Evolutionary conservation across 2,888 invertebrate genomes (phyloP).

Genomic region (Sussaba pulchella): DNA sequence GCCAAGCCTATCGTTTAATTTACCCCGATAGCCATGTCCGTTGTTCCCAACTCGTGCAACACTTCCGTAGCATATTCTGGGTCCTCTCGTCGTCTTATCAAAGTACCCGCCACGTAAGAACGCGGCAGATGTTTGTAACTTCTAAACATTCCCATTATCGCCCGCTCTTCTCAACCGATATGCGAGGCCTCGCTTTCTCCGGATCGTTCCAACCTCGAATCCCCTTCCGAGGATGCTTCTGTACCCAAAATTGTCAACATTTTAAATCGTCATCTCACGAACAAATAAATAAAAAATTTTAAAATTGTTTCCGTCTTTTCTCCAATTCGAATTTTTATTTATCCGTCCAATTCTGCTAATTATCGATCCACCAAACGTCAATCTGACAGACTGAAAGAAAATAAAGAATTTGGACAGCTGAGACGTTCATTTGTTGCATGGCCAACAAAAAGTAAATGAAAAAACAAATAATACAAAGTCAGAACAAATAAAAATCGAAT

Average conservation of each 20-base stretch:
- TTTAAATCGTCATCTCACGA: slow-evolving; percentile 13
- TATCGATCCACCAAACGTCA: slow-evolving; percentile 36
- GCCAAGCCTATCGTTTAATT: neutral
- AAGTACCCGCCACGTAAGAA: slow-evolving; percentile 58
- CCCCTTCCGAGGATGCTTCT: slow-evolving; percentile 18
- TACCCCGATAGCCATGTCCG: slow-evolving; percentile 72
- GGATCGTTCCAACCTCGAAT: slow-evolving; percentile 21
- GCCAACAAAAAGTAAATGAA: too few species aligned
- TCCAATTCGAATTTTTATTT: slow-evolving; percentile 26
- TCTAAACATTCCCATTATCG: slow-evolving; percentile 27
- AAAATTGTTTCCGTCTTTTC: neutral
- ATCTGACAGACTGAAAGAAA: slow-evolving; percentile 43
- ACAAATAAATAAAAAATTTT: too few species aligned
- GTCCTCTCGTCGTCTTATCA: slow-evolving; percentile 55
- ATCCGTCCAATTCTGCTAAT: slow-evolving; percentile 11
- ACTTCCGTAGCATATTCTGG: slow-evolving; percentile 71
- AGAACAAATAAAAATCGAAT: too few species aligned
- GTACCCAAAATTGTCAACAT: slow-evolving; percentile 42
- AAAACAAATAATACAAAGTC: too few species aligned
- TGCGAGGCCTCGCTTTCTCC: neutral
- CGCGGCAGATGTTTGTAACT: slow-evolving; percentile 52
- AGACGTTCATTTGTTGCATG: slow-evolving; percentile 48
- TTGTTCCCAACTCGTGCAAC: slow-evolving; percentile 72
- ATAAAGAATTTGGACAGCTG: slow-evolving; percentile 1
- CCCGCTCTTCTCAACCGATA: neutral